These are phyloP conservation scores for Oryzias javanicus DNA, from an alignment of 2,113 vertebrate species.

Conservation along the genomic window DNA sequence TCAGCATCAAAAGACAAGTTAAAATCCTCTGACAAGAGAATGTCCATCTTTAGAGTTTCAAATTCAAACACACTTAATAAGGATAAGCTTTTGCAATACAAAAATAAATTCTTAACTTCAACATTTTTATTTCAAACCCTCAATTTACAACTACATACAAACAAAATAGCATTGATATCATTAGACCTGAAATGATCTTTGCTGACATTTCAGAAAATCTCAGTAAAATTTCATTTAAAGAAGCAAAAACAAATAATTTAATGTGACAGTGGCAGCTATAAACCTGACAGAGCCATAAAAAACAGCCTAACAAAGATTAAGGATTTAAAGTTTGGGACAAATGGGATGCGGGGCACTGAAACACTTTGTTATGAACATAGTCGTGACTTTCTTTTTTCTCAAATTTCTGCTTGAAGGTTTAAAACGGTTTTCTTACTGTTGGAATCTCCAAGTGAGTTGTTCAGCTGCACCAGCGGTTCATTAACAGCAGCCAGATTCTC, in stretches of 20 bases:
- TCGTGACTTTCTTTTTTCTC: background rate
- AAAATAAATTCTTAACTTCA: too few relatives aligned
- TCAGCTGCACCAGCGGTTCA: slow-evolving; percentile 11
- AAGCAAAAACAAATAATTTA: background rate
- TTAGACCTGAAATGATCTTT: too few relatives aligned
- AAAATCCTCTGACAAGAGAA: too few relatives aligned
- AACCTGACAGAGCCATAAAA: slow-evolving; percentile 10
- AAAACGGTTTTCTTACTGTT: slow-evolving; percentile 33
- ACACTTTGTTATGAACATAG: slow-evolving; percentile 5
- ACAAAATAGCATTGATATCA: too few relatives aligned
- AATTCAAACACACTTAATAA: background rate
- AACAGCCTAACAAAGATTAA: slow-evolving; percentile 13
- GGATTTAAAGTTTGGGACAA: slow-evolving; percentile 19
- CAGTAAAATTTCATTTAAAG: too few relatives aligned
- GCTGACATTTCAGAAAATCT: too few relatives aligned
- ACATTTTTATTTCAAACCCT: too few relatives aligned
- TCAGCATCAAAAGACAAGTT: background rate
- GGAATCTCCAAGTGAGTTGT: background rate
- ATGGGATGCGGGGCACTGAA: slow-evolving; percentile 13
- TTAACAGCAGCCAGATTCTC: slow-evolving; percentile 5
- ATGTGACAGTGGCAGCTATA: slow-evolving; percentile 9
- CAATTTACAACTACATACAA: too few relatives aligned
- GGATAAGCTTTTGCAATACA: background rate
- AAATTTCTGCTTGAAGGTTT: background rate
- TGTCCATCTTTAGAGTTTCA: background rate